Conservation (phyloP, 2,888 invertebrate genomes). For the Schizaphis graminum region DNA sequence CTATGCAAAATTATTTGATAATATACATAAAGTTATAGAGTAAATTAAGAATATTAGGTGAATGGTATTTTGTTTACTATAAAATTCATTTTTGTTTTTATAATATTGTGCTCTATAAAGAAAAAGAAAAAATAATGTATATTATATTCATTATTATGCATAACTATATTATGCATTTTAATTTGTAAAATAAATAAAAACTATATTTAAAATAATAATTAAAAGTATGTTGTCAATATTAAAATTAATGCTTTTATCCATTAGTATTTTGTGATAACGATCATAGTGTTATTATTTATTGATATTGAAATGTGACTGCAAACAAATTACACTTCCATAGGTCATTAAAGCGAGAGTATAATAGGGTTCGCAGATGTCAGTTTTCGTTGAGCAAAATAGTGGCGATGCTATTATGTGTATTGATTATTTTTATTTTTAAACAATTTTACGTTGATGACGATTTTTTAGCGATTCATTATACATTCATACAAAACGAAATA, state of each 20-base stretch:
- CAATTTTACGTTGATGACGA: neutral
- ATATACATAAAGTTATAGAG: neutral
- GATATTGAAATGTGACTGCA: neutral
- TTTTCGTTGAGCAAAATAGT: neutral
- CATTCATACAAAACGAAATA: neutral
- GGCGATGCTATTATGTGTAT: neutral
- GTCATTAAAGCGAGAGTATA: conserved; percentile 12
- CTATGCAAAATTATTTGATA: neutral
- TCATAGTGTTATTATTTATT: neutral
- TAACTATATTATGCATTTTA: neutral
- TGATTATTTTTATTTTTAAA: conserved; percentile 7
- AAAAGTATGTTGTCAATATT: neutral
- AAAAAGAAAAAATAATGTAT: neutral
- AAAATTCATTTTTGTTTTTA: neutral
- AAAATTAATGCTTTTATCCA: conserved; percentile 16
- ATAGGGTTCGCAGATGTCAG: neutral
- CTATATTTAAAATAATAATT: neutral
- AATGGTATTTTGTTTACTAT: neutral
- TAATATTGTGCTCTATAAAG: neutral
- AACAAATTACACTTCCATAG: neutral
- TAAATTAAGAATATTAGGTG: neutral
- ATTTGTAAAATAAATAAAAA: neutral
- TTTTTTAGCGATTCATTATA: conserved; percentile 18
- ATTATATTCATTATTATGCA: neutral
- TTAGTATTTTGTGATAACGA: neutral